Conservation (phyloP, 2,113 vertebrate species). For the Tilapia sparmanii region DNA sequence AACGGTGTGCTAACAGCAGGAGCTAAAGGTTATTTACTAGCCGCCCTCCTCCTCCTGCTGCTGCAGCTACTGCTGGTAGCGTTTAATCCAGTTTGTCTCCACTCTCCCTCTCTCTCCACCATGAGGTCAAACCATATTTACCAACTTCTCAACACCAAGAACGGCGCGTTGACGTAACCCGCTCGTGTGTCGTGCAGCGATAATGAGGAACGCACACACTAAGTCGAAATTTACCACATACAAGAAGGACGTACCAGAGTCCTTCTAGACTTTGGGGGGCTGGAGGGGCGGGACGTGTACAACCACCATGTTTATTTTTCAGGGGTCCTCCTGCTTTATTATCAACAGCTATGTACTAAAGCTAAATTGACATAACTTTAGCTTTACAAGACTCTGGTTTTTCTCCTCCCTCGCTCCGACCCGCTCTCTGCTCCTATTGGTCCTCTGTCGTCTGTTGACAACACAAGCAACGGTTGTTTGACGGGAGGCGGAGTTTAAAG, state of each 20-base stretch:
- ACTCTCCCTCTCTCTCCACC: neutral
- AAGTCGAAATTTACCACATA: neutral
- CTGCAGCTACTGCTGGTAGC: neutral
- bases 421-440: slow-evolving; percentile 28
- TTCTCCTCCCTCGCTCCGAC: neutral
- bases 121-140: slow-evolving; percentile 61
- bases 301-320: neutral
- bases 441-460: neutral
- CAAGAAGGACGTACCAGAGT: neutral
- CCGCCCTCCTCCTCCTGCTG: neutral
- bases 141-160: slow-evolving; percentile 29
- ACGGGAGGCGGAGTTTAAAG: neutral
- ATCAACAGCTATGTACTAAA: neutral
- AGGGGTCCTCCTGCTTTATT: neutral
- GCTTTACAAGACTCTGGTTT: neutral
- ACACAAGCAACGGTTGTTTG: neutral
- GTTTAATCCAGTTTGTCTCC: slow-evolving; percentile 13
- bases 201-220: neutral
- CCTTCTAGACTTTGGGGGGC: neutral
- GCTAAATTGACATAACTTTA: neutral
- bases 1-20: neutral
- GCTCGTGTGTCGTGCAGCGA: neutral
- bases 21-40: neutral
- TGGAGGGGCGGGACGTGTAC: neutral
- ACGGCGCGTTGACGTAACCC: neutral